phyloP scores from a whole-genome alignment of 2,888 invertebrate species.

The Drosophila paramelanica region DNA sequence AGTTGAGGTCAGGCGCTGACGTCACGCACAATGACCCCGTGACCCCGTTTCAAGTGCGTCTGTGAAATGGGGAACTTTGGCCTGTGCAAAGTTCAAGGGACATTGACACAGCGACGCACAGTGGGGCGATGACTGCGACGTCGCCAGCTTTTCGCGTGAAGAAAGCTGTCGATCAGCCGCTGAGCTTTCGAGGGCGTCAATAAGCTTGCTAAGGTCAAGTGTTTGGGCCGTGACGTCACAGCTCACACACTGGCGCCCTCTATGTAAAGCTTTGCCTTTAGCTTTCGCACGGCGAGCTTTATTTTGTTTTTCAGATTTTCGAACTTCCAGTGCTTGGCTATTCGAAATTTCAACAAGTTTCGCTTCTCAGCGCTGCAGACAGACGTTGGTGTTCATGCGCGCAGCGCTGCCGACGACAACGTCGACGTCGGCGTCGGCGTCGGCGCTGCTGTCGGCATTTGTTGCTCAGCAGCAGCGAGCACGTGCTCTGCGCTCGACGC shows the following conservation, averaged over 20 bases:
- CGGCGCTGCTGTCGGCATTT: constrained; percentile 62
- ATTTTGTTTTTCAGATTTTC: constrained; percentile 40
- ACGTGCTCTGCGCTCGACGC: constrained; percentile 45
- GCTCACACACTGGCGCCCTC: constrained; percentile 36
- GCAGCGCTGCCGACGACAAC: constrained; percentile 27
- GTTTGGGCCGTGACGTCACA: constrained; percentile 34
- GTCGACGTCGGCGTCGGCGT: constrained; percentile 5
- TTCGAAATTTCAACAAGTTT: constrained; percentile 77
- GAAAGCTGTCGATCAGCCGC: constrained; percentile 43
- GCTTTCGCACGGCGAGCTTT: constrained; percentile 2
- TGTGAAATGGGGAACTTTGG: constrained; percentile 10
- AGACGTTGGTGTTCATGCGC: background rate
- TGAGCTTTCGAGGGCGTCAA: constrained; percentile 37
- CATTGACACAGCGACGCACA: constrained; percentile 36
- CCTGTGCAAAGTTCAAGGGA: constrained; percentile 51
- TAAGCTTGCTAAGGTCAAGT: constrained; percentile 28
- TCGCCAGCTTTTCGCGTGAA: constrained; percentile 15
- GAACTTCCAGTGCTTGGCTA: constrained; percentile 65
- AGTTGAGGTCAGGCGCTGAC: constrained; percentile 36
- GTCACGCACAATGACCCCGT: constrained; percentile 44
- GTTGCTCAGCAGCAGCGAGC: constrained; percentile 65
- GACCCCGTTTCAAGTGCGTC: constrained; percentile 36
- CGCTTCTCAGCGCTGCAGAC: constrained; percentile 34
- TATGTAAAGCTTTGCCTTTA: constrained; percentile 18
- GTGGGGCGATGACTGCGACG: constrained; percentile 29